A percentile compares a stretch with the other conserved stretches of the same genome.
Conservation (phyloP, 2,888 invertebrate genomes). For the Itoplectis maculator region DNA sequence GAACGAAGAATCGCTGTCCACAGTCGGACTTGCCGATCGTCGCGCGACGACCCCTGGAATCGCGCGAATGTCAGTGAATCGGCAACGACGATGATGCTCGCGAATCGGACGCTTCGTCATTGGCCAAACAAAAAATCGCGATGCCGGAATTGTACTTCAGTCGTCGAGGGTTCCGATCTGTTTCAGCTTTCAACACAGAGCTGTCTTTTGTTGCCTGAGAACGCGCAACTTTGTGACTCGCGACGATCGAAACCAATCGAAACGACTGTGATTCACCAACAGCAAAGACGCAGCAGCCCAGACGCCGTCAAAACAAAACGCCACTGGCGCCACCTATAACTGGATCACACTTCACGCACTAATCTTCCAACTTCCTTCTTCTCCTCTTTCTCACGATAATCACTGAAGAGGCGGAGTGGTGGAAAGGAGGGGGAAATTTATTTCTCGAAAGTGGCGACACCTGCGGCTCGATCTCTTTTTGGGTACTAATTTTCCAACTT, state of each 20-base stretch:
- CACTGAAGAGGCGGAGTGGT: not conserved
- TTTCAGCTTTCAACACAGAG: too few relatives aligned
- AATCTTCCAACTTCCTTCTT: not conserved
- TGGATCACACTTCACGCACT: not conserved
- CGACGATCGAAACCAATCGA: too few relatives aligned
- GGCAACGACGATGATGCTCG: slow-evolving; percentile 14
- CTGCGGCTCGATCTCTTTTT: too few relatives aligned
- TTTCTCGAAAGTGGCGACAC: too few relatives aligned
- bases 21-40: slow-evolving; percentile 50
- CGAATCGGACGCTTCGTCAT: slow-evolving; percentile 9
- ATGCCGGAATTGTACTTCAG: not conserved
- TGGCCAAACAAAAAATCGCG: not conserved
- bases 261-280: too few relatives aligned
- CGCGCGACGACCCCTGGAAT: not conserved
- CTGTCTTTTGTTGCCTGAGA: too few relatives aligned
- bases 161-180: too few relatives aligned
- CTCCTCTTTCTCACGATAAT: not conserved
- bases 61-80: not conserved
- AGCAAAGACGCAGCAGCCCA: not conserved
- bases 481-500: too few relatives aligned
- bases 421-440: too few relatives aligned
- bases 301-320: slow-evolving; percentile 54
- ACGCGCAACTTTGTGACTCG: too few relatives aligned
- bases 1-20: slow-evolving; percentile 19
- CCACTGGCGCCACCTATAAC: slow-evolving; percentile 29